phyloP scores from a whole-genome alignment of 2,888 invertebrate genomes.

The Eupithecia centaureata region DNA sequence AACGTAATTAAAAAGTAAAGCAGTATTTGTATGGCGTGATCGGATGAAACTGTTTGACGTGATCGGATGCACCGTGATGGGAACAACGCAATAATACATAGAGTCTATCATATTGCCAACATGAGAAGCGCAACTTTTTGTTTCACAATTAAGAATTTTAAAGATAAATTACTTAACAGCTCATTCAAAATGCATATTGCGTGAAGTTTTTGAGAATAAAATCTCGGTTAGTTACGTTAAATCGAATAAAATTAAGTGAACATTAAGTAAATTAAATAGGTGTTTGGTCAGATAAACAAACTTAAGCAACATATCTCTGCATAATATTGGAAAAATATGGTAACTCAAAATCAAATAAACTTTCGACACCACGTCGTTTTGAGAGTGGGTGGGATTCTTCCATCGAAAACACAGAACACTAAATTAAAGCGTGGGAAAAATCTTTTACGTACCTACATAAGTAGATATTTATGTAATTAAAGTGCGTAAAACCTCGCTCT shows the following conservation, averaged over 20 bases:
- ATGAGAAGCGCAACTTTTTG: neutral
- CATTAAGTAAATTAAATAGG: constrained; percentile 27
- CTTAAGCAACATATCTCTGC: constrained; percentile 34
- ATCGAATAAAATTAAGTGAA: constrained; percentile 33
- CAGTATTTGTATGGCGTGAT: too few species aligned
- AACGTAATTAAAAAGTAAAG: too few species aligned
- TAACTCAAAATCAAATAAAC: constrained; percentile 4
- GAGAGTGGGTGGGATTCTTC: neutral
- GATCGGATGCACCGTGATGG: too few species aligned
- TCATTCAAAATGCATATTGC: constrained; percentile 43
- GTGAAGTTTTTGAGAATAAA: constrained; percentile 31
- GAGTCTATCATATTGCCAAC: too few species aligned
- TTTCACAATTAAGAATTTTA: neutral
- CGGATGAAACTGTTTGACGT: too few species aligned
- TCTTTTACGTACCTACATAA: too few species aligned
- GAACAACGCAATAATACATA: too few species aligned
- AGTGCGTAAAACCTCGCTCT: too few species aligned
- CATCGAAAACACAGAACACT: neutral
- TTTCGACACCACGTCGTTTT: neutral
- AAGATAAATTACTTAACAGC: constrained; percentile 32
- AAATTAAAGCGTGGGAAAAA: neutral
- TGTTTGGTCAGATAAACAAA: constrained; percentile 30
- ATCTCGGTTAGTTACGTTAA: constrained; percentile 38
- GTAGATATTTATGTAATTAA: too few species aligned
- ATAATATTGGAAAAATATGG: constrained; percentile 37